These are phyloP conservation scores for Morone saxatilis DNA, from an alignment of 2,113 vertebrate species.

Conservation along the genomic window DNA sequence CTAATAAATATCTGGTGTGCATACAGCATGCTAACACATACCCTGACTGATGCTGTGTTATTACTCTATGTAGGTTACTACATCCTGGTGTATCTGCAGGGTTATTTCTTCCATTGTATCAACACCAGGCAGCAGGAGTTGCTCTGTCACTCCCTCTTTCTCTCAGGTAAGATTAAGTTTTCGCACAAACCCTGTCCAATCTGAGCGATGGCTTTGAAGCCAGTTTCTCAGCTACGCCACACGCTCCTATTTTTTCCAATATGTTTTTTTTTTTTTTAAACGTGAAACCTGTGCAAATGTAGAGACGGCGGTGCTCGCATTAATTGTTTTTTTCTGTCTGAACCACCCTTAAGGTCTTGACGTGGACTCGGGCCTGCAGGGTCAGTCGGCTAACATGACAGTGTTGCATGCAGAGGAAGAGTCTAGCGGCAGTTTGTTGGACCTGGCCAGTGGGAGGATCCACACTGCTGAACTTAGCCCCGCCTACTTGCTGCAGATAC, in stretches of 20 bases:
- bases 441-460: conserved; percentile 83
- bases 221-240: background rate
- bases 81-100: conserved; percentile 90
- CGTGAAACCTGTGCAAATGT: background rate
- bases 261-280: background rate
- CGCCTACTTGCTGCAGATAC: conserved; percentile 82
- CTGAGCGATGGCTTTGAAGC: conserved; percentile 5
- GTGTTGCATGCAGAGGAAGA: conserved; percentile 73
- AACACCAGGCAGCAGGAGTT: conserved; percentile 93
- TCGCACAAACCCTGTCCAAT: background rate
- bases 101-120: conserved; percentile 92
- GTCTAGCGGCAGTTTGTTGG: conserved; percentile 77
- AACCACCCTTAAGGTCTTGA: conserved; percentile 66
- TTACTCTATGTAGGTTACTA: conserved; percentile 87
- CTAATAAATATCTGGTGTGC: background rate
- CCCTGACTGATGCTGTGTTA: conserved; percentile 34
- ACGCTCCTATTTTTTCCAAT: background rate
- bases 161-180: conserved; percentile 85
- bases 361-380: conserved; percentile 58
- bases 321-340: background rate
- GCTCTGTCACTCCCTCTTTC: conserved; percentile 92
- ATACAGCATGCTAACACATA: conserved; percentile 5
- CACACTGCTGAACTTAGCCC: conserved; percentile 80
- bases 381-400: conserved; percentile 17
- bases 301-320: background rate